phyloP scores from a whole-genome alignment of 2,113 vertebrate species.

The Bufo gargarizans region DNA sequence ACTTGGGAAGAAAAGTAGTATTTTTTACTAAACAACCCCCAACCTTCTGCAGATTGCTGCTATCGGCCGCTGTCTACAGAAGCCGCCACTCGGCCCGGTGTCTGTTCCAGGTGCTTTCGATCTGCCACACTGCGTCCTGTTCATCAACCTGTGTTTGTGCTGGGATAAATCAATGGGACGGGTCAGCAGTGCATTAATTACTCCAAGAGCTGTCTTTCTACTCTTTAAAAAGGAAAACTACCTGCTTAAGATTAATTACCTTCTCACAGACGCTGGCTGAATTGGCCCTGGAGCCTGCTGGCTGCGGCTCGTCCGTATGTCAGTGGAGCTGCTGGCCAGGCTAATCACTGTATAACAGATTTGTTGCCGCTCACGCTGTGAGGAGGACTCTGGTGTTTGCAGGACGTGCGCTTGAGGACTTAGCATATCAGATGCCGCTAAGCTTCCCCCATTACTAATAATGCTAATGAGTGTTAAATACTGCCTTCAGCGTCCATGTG shows the following conservation, averaged over 20 bases:
- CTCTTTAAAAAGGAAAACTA: constrained; percentile 42
- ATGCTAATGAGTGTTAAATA: background rate
- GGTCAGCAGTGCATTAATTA: constrained; percentile 57
- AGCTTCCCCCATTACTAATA: background rate
- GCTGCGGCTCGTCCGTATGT: constrained; percentile 17
- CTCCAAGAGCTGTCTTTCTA: constrained; percentile 44
- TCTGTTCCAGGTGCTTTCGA: constrained; percentile 32
- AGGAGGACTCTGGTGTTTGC: background rate
- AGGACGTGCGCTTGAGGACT: background rate
- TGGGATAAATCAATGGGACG: constrained; percentile 56
- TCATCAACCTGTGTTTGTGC: constrained; percentile 54
- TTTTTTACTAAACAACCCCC: background rate
- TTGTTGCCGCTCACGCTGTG: constrained; percentile 32
- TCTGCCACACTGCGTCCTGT: constrained; percentile 34
- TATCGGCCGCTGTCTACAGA: background rate
- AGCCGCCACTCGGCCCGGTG: background rate
- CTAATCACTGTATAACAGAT: constrained; percentile 48
- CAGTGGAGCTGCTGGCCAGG: background rate
- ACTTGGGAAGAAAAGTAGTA: background rate
- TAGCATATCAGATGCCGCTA: background rate
- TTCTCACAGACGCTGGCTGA: constrained; percentile 27
- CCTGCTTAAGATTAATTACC: constrained; percentile 56
- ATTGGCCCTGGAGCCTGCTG: constrained; percentile 17
- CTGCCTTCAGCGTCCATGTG: background rate
- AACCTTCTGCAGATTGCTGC: background rate